phyloP scores from a whole-genome alignment of 2,888 invertebrate species.

The Plusia festucae region DNA sequence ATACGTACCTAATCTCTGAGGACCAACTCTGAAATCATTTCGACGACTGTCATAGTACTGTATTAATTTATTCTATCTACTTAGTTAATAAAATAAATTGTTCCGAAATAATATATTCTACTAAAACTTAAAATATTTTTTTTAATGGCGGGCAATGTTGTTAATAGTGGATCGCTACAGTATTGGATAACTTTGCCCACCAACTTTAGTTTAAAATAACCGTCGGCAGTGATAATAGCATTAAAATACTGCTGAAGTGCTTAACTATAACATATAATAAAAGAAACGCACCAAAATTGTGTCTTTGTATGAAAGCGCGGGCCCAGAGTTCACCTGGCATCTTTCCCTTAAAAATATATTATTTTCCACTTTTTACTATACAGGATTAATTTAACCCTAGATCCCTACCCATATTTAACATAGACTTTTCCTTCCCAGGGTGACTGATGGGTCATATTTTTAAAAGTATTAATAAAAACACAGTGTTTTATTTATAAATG shows the following conservation, averaged over 20 bases:
- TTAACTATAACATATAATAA: not conserved
- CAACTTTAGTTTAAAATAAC: not conserved
- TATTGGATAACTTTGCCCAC: not conserved
- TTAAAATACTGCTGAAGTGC: not conserved
- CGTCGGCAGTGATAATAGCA: not conserved
- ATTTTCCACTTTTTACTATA: no score
- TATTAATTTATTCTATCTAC: not conserved
- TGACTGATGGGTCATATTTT: no score
- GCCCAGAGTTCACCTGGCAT: no score
- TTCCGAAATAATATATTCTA: not conserved
- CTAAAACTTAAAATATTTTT: not conserved
- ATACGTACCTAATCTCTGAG: not conserved
- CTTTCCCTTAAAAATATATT: no score
- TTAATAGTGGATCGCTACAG: not conserved
- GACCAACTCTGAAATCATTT: conserved; percentile 1
- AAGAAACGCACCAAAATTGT: not conserved
- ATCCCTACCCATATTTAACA: no score
- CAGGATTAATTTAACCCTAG: no score
- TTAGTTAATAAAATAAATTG: not conserved
- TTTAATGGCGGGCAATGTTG: conserved; percentile 2
- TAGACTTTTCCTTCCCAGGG: no score
- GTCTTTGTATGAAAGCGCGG: no score
- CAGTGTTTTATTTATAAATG: no score
- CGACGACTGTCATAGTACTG: not conserved
- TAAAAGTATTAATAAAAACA: no score